phyloP scores from a whole-genome alignment of 2,888 invertebrate genomes.

The Linnaemya vulpina region DNA sequence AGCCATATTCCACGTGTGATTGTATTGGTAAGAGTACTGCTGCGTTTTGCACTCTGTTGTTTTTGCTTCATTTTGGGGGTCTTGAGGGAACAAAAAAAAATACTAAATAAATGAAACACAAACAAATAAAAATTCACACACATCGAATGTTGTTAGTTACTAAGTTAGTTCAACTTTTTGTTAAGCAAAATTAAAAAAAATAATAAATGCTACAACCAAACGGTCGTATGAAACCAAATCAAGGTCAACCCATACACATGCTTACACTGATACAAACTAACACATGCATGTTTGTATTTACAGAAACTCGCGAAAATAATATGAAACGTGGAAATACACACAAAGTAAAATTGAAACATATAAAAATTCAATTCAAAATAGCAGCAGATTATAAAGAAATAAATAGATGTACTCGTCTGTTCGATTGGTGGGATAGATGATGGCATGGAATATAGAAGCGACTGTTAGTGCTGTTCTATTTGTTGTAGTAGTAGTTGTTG shows the following conservation, averaged over 20 bases:
- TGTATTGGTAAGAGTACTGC: slow-evolving; percentile 8
- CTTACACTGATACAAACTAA: slow-evolving; percentile 13
- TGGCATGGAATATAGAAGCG: not conserved
- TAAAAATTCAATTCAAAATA: slow-evolving; percentile 64
- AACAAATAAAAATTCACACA: not conserved
- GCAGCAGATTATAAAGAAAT: slow-evolving; percentile 53
- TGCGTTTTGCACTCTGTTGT: slow-evolving; percentile 34
- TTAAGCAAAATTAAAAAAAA: slow-evolving; percentile 25
- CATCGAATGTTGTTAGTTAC: slow-evolving; percentile 64
- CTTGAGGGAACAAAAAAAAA: slow-evolving; percentile 14
- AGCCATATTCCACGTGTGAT: not conserved
- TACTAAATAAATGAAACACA: not conserved
- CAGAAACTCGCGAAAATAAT: slow-evolving; percentile 53
- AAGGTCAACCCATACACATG: slow-evolving; percentile 57
- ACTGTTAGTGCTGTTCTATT: too few species aligned
- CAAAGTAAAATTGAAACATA: slow-evolving; percentile 59
- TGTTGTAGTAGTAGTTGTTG: not conserved
- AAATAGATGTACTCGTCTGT: slow-evolving; percentile 26
- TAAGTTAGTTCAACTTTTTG: slow-evolving; percentile 63
- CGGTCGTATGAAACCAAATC: slow-evolving; percentile 59
- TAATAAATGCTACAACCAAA: slow-evolving; percentile 32
- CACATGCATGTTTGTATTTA: slow-evolving; percentile 22
- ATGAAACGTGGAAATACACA: slow-evolving; percentile 37
- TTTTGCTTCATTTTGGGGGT: slow-evolving; percentile 25
- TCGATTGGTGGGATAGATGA: slow-evolving; percentile 1